Conservation (phyloP, 2,888 invertebrate genomes). For the Abrostola tripartita region DNA sequence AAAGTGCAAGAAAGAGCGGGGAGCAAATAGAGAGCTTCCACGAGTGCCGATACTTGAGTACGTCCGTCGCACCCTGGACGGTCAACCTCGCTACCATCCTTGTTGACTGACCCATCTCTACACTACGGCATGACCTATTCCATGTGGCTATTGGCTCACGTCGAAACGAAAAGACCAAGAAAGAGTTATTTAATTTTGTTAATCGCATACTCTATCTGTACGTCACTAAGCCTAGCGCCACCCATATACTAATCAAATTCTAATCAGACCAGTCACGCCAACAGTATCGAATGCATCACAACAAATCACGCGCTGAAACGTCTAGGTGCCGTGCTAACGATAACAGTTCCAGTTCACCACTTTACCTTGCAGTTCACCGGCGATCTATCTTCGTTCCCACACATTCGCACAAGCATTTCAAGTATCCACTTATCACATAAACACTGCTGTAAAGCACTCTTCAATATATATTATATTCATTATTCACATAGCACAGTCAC, state of each 20-base stretch:
- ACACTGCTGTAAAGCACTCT: constrained; percentile 65
- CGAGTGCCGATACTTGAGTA: no score
- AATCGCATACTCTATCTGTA: no score
- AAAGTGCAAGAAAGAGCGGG: no score
- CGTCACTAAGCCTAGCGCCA: no score
- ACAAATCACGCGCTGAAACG: constrained; percentile 3
- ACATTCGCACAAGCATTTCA: constrained; percentile 73
- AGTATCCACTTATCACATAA: constrained; percentile 53
- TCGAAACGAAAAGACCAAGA: no score
- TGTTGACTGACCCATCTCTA: no score
- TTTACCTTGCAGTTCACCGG: constrained; percentile 74
- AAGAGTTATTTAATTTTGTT: no score
- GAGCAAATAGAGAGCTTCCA: no score
- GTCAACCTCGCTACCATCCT: no score
- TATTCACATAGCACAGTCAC: constrained; percentile 43
- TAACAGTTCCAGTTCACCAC: constrained; percentile 52
- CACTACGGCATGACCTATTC: no score
- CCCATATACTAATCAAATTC: neutral
- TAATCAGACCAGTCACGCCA: constrained; percentile 5
- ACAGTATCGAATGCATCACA: neutral
- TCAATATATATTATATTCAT: constrained; percentile 63
- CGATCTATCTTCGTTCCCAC: constrained; percentile 71
- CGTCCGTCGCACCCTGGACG: no score
- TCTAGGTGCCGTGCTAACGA: neutral
- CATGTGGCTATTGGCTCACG: no score